Evolutionary conservation across 2,888 invertebrate genomes (phyloP).

Genomic region (Caenorhabditis macrosperma): DNA sequence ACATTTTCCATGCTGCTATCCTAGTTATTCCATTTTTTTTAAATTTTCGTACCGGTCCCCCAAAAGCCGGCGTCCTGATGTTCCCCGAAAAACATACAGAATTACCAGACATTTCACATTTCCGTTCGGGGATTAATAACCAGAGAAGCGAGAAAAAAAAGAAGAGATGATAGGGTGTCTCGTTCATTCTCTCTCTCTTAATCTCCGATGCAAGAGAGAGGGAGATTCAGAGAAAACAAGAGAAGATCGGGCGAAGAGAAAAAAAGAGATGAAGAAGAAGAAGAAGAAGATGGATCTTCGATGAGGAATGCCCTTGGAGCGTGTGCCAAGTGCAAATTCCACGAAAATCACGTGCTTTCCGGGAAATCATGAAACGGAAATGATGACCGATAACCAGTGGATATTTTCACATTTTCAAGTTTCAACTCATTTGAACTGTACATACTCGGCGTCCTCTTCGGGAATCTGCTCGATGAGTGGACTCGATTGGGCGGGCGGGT

Average conservation of each 20-base stretch:
- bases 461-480: constrained; percentile 77
- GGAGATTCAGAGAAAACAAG: not conserved
- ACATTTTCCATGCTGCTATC: not conserved
- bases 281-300: constrained; percentile 6
- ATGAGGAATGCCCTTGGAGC: constrained; percentile 19
- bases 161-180: too few relatives aligned
- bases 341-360: constrained; percentile 23
- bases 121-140: too few relatives aligned
- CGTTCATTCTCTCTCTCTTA: too few relatives aligned
- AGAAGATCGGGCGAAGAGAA: not conserved
- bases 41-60: not conserved
- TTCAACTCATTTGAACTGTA: not conserved
- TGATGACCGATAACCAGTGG: not conserved
- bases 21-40: constrained; percentile 1
- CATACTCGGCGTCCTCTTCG: constrained; percentile 73
- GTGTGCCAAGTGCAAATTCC: constrained; percentile 39
- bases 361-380: not conserved
- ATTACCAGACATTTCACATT: not conserved
- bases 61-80: not conserved
- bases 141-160: too few relatives aligned
- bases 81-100: too few relatives aligned
- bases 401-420: not conserved
- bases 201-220: not conserved
- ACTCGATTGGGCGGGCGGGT: constrained; percentile 59
- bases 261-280: constrained; percentile 5